Conservation (phyloP, 2,888 invertebrate genomes). For the Teleogryllus oceanicus region DNA sequence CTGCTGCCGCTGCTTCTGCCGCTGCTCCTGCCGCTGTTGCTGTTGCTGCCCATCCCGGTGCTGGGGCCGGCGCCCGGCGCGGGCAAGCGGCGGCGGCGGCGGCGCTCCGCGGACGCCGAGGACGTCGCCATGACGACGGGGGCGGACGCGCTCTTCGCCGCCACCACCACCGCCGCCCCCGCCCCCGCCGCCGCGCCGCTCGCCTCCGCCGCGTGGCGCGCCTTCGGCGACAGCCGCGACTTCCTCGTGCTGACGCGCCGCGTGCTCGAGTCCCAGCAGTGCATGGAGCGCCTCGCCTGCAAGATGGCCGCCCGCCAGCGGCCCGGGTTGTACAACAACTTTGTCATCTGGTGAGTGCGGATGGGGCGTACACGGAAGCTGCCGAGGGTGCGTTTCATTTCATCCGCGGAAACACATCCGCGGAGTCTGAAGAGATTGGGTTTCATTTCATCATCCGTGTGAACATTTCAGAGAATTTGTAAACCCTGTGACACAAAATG, state of each 20-base stretch:
- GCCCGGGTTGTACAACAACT: constrained; percentile 25
- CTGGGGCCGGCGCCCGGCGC: constrained; percentile 18
- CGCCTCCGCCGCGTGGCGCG: constrained; percentile 20
- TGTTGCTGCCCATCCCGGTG: constrained; percentile 30
- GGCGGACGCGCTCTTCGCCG: neutral
- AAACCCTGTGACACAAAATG: no score
- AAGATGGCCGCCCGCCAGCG: constrained; percentile 33
- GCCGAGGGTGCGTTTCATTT: no score
- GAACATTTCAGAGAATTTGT: no score
- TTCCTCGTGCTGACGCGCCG: constrained; percentile 27
- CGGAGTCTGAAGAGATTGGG: no score
- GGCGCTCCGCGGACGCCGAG: neutral
- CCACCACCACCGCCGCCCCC: constrained; percentile 22
- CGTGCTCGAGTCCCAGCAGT: constrained; percentile 34
- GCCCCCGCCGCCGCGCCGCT: constrained; percentile 3
- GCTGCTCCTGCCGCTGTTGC: constrained; percentile 28
- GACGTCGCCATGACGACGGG: neutral
- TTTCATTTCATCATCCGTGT: no score
- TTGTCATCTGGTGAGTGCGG: constrained; percentile 29
- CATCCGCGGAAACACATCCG: no score
- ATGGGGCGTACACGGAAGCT: neutral
- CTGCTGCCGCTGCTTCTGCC: constrained; percentile 26
- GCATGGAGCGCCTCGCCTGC: constrained; percentile 36
- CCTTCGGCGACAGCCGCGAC: constrained; percentile 23
- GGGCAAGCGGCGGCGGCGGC: constrained; percentile 6